Evolutionary conservation across 2,113 vertebrate species (phyloP), one percentile per base, ranked within the genome.

Genomic region (Paedocypris sp.): DNA sequence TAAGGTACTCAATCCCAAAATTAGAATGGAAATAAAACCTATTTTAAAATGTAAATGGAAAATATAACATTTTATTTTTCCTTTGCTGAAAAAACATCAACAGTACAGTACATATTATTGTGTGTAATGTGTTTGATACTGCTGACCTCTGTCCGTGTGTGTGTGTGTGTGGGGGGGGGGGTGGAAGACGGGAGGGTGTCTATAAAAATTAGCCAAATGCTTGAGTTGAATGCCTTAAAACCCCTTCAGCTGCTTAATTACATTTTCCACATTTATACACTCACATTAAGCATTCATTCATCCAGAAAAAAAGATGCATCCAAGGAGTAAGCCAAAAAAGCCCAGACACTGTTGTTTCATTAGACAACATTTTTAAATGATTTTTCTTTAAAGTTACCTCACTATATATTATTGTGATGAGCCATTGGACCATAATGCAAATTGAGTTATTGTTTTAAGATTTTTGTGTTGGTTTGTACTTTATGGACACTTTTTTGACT

Each of bases 181-280:
- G n/a, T n/a, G n/a, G n/a, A n/a, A 6, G 26, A 15, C n/a, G 15
- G 23, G 29, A 18, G 41, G 41, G 69, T 54, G 56, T 64, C 35
- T 7, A 19, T 33, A 25, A 57, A 60, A 48, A 48, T 35, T 45
- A 36, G 46, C 16, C n/a, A n/a, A 18, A 56, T 31, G 47, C 77
- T 77, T 68, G 70, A 79, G 76, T 77, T 71, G 74, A 82, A 74
- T 80, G 82, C 77, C 78, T 81, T 73, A 85, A 81, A 82, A 72
- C 74, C 81, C 84, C 82, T 59, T 81, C 80, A 79, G 84, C 84
- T 80, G 79, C 79, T 77, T 86, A 86, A 87, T 87, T 84, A 80
- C 71, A 85, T 86, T 85, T 86, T 86, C 82, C 83, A 84, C 77
- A 80, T 80, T 85, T 81, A 77, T 79, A 84, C 79, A 83, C 82